Percentiles rank a stretch among this genome's conserved stretches.
Conservation (phyloP, 2,113 vertebrate species). For the Sinocyclocheilus anshuiensis region DNA sequence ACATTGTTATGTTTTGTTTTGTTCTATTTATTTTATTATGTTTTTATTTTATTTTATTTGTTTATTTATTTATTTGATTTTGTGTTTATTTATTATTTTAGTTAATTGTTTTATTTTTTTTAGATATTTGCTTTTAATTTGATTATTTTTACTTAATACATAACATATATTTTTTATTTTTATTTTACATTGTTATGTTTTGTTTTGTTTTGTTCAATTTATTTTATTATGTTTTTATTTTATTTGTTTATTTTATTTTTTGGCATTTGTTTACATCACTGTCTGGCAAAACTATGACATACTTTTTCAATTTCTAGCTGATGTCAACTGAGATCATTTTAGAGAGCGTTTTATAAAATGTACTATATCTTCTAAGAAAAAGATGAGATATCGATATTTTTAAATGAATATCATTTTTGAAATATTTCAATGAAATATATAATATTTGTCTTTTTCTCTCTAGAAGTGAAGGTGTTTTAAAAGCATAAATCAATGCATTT, state of each 20-base stretch:
- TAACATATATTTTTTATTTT: neutral
- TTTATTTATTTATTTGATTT: too few relatives aligned
- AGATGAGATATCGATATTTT: too few relatives aligned
- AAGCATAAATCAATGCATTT: neutral
- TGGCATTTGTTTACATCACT: neutral
- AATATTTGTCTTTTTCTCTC: neutral
- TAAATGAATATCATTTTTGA: too few relatives aligned
- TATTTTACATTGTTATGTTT: neutral
- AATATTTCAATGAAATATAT: too few relatives aligned
- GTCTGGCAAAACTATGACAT: neutral
- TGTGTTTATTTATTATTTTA: neutral
- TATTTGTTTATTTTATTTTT: neutral
- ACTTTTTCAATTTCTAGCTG: neutral
- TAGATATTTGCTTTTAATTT: neutral
- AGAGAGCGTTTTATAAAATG: neutral
- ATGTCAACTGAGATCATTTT: neutral
- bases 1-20: neutral
- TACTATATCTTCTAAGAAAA: too few relatives aligned
- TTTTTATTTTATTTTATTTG: neutral
- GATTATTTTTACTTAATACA: too few relatives aligned
- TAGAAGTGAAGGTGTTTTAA: neutral
- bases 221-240: neutral
- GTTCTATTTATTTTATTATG: too few relatives aligned
- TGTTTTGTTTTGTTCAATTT: neutral
- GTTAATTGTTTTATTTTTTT: neutral